Conservation (phyloP, 2,888 invertebrate species). For the Tricholauxania praeusta region DNA sequence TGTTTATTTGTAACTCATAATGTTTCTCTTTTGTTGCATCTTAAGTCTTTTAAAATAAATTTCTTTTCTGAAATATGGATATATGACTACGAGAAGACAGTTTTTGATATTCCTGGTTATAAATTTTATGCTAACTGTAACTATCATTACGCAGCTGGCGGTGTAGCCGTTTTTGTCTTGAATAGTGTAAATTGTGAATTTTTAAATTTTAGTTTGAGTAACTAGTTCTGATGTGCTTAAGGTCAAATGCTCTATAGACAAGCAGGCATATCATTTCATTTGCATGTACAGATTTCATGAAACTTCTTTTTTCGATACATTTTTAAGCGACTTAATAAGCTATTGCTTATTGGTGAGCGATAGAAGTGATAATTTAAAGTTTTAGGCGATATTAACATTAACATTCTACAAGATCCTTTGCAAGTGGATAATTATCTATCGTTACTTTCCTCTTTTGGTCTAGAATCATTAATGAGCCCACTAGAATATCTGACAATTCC, state of each 20-base stretch:
- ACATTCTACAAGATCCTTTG: too few relatives aligned
- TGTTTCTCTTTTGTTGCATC: background rate
- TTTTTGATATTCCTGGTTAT: background rate
- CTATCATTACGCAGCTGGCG: background rate
- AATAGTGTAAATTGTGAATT: background rate
- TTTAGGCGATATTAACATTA: too few relatives aligned
- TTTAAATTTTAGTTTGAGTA: background rate
- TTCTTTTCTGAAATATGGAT: slow-evolving; percentile 9
- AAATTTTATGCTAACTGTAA: slow-evolving; percentile 16
- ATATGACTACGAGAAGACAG: background rate
- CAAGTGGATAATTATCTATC: too few relatives aligned
- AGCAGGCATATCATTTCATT: background rate
- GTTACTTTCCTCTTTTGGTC: slow-evolving; percentile 22
- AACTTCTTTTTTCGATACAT: background rate
- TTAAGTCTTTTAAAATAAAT: background rate
- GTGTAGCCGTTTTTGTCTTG: background rate
- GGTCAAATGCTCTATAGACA: background rate
- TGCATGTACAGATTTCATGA: slow-evolving; percentile 24
- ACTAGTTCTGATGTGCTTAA: background rate
- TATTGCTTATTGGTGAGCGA: too few relatives aligned
- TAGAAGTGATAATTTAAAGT: too few relatives aligned
- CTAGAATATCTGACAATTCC: slow-evolving; percentile 11
- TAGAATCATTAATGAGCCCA: slow-evolving; percentile 25
- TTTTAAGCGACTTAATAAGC: slow-evolving; percentile 12
- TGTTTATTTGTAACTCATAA: background rate